Evolutionary conservation across 2,797 vertebrate species (phyloP), one percentile per base, ranked within the genome.

Genomic region (Anguilla megastoma): DNA sequence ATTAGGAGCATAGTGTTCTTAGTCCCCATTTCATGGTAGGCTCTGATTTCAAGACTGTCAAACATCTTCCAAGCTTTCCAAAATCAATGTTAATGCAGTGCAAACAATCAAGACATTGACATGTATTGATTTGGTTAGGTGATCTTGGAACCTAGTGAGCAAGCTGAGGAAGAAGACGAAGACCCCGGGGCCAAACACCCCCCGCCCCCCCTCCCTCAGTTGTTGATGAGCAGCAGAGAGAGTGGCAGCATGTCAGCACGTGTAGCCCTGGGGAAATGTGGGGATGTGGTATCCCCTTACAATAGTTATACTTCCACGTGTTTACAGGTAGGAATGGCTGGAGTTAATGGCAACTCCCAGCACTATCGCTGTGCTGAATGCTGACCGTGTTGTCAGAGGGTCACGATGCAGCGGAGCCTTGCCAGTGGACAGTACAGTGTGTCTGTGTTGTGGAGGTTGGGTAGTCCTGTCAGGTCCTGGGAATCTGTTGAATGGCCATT

Each of bases 401-500:
- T 48, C 9, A 60, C 16, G 2, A 18, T 5, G 79, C 79, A 58
- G 50, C 41, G 3, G n/a, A 27, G 50, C 27, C n/a, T 27, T 12
- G 27, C 33, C 21, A 56, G 50, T 30, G 30, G 63, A 14, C 33
- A 27, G 85, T 50, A 30, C 63, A 86, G 85, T 27, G n/a, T n/a
- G 21, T 45, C 14, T 14, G 56, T 74, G 33, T 33, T 41, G 27
- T 63, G 54, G 14, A 52, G 36, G 30, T 21, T 27, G 8, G 16
- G 50, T 41, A 24, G 82, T 71, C 58, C 52, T 71, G 60, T 84
- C 87, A 74, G 50, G 56, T 50, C 48, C 87, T 88, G 63, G 30
- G 50, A 88, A 27, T 88, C 87, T 74, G 52, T 52, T 76, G 87
- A 88, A 58, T 85, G 66, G 83, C 48, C 27, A 82, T 52, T 71